Base-by-base conservation (phyloP, 2,797 vertebrate species). In the Jordanella pulchra region DNA sequence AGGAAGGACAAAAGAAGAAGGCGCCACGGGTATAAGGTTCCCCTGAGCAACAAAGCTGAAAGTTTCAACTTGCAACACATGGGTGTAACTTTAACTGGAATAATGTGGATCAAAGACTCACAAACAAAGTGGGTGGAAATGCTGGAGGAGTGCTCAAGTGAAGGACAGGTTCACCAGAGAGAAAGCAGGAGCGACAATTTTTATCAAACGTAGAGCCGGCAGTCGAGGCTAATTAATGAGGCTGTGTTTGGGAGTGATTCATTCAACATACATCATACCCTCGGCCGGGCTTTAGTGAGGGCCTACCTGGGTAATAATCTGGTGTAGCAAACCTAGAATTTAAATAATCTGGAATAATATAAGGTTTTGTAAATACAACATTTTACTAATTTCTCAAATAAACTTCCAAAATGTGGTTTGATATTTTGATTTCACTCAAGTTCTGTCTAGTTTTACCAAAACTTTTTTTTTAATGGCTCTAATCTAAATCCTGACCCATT, bases 61-160 rank as follows among this genome's bases (percentile, higher is more conserved):
- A 93, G 93, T 93, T 94, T 94, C 93, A 91, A 92, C 92, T 94
- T 94, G 92, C 93, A 94, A 91, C 89, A 76, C 91, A 91, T 92
- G 93, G 93, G 92, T 93, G 93, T 93, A 94, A 93, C 93, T 93
- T 93, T 92, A 93, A 93, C 91, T 93, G 88, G 90, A 93, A 93
- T 93, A 85, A 80, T 85, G 92, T 83, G 89, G 92, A 93, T 93
- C 92, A 94, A 93, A 93, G 92, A 86, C 83, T 72, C 89, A 90
- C 90, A 91, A 93, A 93, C 92, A 93, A 92, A 93, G 93, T 93
- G 90, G 90, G 92, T 93, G 93, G 89, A 93, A 93, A 93, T 91
- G 92, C 90, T 91, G 92, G 89, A 92, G 92, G 90, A 94, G 91
- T 90, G 87, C 83, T 84, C 77, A 28, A 86, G 91, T 90, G 89